Evolutionary conservation across 2,797 vertebrate genomes (phyloP), one percentile per base, ranked within the genome.

Genomic region (Trichosurus vulpecula): DNA sequence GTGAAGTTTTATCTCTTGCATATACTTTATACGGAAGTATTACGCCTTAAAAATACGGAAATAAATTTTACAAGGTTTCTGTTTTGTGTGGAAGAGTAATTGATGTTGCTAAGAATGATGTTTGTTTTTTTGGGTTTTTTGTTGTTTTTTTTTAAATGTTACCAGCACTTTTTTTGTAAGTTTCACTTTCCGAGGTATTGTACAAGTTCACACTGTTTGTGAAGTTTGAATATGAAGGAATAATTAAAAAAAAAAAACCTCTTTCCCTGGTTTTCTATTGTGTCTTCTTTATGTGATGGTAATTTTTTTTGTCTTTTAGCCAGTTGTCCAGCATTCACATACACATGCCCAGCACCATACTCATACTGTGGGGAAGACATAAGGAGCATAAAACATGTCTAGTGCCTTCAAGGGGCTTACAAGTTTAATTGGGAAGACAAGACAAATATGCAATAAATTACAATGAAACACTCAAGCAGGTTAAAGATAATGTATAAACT

Each of bases 21-120:
- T 99, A 99, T 99, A 99, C 99, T 99, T 99, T 99, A 99, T 99
- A 99, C 99, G 99, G 99, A 99, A 99, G 99, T 99, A 99, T 99
- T 99, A 99, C 99, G 99, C 99, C 99, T 99, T 99, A 99, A 99
- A 99, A 99, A 99, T 99, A 99, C 99, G 99, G 99, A 99, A 99
- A 99, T 99, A 99, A 99, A 99, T 99, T 99, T 99, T 99, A 99
- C 99, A 99, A 99, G 99, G 99, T 99, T 99, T 99, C 99, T 99
- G 99, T 99, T 99, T 99, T 99, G 99, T 99, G 99, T 99, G 99
- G 99, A 99, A 99, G 99, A 99, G 99, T 99, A 99, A 99, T 99
- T 99, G 99, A 99, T 99, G 99, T 99, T 99, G 99, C 99, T 99
- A 99, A 99, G 99, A 99, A 99, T 99, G 99, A 99, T 99, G 99